Base-by-base conservation (phyloP, 2,797 vertebrate genomes). In the Hoplostethus mediterraneus region DNA sequence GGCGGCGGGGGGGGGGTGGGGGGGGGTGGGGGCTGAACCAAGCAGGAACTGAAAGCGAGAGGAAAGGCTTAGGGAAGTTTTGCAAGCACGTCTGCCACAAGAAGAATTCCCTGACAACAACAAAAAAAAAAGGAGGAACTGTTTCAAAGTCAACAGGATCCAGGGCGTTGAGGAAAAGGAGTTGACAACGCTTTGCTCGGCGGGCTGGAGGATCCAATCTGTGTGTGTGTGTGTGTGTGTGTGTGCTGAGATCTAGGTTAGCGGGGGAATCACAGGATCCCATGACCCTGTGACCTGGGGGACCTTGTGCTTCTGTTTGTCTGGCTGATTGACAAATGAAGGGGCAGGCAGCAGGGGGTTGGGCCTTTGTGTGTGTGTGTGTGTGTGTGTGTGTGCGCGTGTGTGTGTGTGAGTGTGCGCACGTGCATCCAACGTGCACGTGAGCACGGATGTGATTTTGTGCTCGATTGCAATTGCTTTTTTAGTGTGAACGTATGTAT, bases 241-340 rank as follows among this genome's bases (percentile, higher is more conserved):
- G 63, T 63, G 59, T 59, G 71, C 52, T 66, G 77, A 81, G 63
- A 71, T 80, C 68, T 60, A 59, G 76, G 66, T 70, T 58, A 70
- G 84, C 68, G 71, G 59, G 44, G 53, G 73, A 85, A 64, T 84
- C 79, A 75, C 71, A 82, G 87, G 84, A 90, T 91, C 89, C 87
- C 87, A 89, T 92, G 93, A 93, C 91, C 93, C 67, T 2, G n/a
- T 82, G 90, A 92, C 90, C 91, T 77, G 51, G 62, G 71, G 82
- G 86, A 88, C 90, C 90, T 87, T 76, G 82, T 88, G 91, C 92
- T 93, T 92, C 93, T 94, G 94, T 94, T 89, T 94, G 92, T 93
- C 89, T 91, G 83, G 69, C 89, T 93, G 92, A 93, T 86, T 90
- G 92, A 94, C 91, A 91, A 93, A 91, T 92, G 90, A 90, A 83